Evolutionary conservation across 2,113 vertebrate genomes (phyloP).

Genomic region (Paradisaea rubra): DNA sequence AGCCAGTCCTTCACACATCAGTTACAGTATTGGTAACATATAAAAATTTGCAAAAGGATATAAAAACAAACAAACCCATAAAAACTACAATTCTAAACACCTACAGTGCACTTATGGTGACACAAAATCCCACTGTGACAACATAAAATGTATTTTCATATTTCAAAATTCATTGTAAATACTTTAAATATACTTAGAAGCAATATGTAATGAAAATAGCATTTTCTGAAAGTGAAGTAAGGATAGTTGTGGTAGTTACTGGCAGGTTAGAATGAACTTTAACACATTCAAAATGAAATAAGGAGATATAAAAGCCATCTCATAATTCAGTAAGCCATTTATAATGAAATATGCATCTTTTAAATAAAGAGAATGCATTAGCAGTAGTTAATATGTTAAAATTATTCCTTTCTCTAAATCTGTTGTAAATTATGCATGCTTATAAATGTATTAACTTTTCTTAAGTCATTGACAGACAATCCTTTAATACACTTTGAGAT

Average conservation of each 20-base stretch:
- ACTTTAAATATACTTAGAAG: not conserved
- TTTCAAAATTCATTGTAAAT: not conserved
- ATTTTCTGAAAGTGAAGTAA: not conserved
- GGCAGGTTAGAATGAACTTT: not conserved
- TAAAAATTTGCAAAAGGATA: not conserved
- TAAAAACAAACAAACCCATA: not conserved
- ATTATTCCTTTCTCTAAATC: not conserved
- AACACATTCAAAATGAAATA: constrained; percentile 25
- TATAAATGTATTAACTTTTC: not conserved
- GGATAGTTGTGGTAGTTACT: not conserved
- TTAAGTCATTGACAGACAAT: not conserved
- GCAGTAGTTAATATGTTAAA: not conserved
- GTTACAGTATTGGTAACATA: not conserved
- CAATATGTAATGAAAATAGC: not conserved
- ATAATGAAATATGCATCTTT: constrained; percentile 10
- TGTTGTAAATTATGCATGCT: not conserved
- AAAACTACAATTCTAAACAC: not conserved
- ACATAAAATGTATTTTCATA: not conserved
- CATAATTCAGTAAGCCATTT: constrained; percentile 12
- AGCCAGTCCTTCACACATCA: not conserved
- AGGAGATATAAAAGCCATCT: not conserved
- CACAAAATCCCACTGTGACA: not conserved
- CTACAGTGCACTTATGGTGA: not conserved
- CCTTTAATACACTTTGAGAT: not conserved
- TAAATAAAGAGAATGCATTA: constrained; percentile 3